Conservation (phyloP, 2,113 vertebrate genomes). For the Petrocephalus zakoni region DNA sequence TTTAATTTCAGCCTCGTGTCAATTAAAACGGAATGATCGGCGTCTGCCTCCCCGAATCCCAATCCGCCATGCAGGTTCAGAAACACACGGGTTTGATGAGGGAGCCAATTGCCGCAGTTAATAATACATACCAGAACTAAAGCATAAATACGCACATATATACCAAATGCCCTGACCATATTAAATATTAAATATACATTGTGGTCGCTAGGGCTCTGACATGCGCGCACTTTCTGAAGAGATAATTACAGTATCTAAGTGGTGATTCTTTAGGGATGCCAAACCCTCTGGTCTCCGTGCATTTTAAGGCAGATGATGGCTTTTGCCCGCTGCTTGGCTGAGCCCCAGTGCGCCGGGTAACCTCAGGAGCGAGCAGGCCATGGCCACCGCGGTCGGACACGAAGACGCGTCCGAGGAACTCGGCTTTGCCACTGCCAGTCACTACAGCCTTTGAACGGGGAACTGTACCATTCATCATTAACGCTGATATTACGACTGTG, state of each 20-base stretch:
- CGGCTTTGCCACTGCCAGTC: constrained; percentile 3
- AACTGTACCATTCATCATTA: constrained; percentile 38
- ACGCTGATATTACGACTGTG: constrained; percentile 45
- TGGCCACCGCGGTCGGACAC: not conserved
- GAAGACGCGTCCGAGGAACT: not conserved
- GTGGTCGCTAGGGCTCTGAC: not conserved
- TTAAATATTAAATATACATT: not conserved
- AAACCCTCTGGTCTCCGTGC: not conserved
- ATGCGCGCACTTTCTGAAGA: not conserved
- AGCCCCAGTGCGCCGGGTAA: not conserved
- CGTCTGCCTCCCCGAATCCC: not conserved
- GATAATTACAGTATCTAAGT: not conserved
- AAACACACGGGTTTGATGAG: not conserved
- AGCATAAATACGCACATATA: not conserved
- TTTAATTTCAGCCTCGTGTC: not conserved
- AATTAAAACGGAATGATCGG: not conserved
- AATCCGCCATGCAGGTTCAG: not conserved
- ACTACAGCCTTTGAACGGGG: constrained; percentile 24
- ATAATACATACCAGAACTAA: not conserved
- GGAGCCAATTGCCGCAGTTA: not conserved
- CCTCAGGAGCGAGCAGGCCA: not conserved
- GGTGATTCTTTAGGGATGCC: not conserved
- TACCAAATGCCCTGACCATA: not conserved
- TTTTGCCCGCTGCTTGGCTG: not conserved
- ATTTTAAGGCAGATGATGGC: not conserved